These are phyloP conservation scores for Copsychus sechellarum DNA, from an alignment of 2,113 vertebrate genomes.

Conservation along the genomic window DNA sequence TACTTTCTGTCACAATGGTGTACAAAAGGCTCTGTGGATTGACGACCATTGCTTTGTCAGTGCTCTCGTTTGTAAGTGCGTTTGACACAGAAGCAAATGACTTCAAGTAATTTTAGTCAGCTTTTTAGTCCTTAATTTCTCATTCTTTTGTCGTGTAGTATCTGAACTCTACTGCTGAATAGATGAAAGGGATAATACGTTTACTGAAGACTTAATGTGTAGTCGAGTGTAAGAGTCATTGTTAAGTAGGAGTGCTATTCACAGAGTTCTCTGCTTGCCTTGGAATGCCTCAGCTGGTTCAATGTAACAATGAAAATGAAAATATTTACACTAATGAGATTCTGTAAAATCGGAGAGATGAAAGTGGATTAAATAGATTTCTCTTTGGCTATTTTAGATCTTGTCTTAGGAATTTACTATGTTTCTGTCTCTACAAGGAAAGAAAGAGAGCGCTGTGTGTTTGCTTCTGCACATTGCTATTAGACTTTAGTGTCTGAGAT, in stretches of 20 bases:
- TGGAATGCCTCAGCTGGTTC: background rate
- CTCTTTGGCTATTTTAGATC: background rate
- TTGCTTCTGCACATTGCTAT: background rate
- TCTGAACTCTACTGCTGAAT: background rate
- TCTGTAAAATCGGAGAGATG: background rate
- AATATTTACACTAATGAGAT: slow-evolving; percentile 26
- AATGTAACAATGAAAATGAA: background rate
- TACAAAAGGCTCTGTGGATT: background rate
- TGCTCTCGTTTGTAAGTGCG: background rate
- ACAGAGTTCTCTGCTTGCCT: background rate
- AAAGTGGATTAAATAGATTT: background rate
- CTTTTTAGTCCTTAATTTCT: background rate
- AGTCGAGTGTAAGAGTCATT: background rate
- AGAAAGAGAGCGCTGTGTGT: background rate
- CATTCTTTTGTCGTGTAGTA: background rate
- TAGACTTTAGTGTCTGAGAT: background rate
- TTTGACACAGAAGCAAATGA: background rate
- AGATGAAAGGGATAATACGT: background rate
- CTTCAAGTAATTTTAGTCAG: background rate
- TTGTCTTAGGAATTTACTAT: background rate
- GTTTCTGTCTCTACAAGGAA: background rate
- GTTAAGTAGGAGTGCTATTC: background rate
- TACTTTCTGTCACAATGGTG: background rate
- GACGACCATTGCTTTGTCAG: background rate
- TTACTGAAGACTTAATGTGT: background rate